A percentile compares a stretch with the other conserved stretches of the same genome.
Evolutionary conservation across 2,797 vertebrate genomes (phyloP).

Genomic region (Acrocephalus scirpaceus): DNA sequence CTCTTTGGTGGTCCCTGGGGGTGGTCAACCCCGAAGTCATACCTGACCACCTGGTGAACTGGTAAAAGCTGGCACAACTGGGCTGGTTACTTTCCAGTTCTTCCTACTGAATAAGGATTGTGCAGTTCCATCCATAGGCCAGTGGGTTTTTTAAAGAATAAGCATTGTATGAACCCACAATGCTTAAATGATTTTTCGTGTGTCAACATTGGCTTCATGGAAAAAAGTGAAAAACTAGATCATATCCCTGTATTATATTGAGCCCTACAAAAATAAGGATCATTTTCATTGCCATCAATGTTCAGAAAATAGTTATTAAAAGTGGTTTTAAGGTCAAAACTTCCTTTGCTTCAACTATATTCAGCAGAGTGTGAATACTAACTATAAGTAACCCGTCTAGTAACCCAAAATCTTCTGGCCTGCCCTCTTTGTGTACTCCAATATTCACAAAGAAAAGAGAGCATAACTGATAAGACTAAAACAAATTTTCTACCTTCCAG

Average conservation of each 20-base stretch:
- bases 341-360: background rate
- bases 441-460: background rate
- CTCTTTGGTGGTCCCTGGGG: background rate
- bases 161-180: background rate
- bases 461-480: background rate
- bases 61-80: background rate
- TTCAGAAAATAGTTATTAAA: conserved; percentile 33
- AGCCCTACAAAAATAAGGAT: background rate
- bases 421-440: background rate
- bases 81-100: background rate
- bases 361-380: background rate
- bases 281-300: background rate
- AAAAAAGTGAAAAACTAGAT: background rate
- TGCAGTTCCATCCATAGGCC: background rate
- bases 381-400: background rate
- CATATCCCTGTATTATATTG: background rate
- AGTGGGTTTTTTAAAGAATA: background rate
- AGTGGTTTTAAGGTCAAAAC: background rate
- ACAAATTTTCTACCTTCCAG: background rate
- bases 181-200: background rate
- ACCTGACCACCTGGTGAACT: background rate
- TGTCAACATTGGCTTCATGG: background rate
- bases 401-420: background rate
- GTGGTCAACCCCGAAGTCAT: background rate
- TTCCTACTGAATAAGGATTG: no score